Base-by-base conservation (phyloP, 2,888 invertebrate species). In the Diplazon laetatorius region DNA sequence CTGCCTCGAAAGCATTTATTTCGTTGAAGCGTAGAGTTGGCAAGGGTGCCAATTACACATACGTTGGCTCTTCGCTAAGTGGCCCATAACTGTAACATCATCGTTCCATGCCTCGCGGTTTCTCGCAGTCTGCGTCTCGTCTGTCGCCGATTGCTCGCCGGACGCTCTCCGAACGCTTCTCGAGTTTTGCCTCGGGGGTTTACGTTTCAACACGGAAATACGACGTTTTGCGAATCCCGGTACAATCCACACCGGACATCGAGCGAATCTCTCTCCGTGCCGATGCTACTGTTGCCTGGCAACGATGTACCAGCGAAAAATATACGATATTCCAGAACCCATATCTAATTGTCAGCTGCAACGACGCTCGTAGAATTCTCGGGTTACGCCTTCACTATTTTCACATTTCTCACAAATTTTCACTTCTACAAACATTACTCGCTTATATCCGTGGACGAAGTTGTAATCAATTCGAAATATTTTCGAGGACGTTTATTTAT, bases 321-420 rank as follows among this genome's bases (percentile, higher is more conserved):
- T 66, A 74, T 74, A 78, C 50, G 78, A 78, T 71, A 78, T 65
- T 78, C 70, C 59, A 70, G 60, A 78, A 39, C 18, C 59, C 62
- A 78, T 74, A 78, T 78, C 71, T 73, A 78, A 78, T 78, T 78
- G 78, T 74, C 74, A 78, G 74, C 52, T 52, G 60, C 60, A 78
- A 78, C 71, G 70, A 70, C 59, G 44, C 25, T 16, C 46, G 16
- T 14, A 37, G 46, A 59, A 30, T 46, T 14, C 57, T 46, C 48
- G 44, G 37, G 59, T 35, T 22, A 46, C 46, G 16, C 16, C 55
- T 55, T 68, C n/a, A 68, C 44, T 68, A 5, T 57, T 25, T 20
- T 35, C 48, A 50, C 50, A 12, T 35, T 9, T 22, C 44, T 12
- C 6, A 25, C 16, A 68, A n/a, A n/a, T n/a, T n/a, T 30, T 39